phyloP scores from a whole-genome alignment of 1,140 invertebrate species.

The Bactericera cockerelli region DNA sequence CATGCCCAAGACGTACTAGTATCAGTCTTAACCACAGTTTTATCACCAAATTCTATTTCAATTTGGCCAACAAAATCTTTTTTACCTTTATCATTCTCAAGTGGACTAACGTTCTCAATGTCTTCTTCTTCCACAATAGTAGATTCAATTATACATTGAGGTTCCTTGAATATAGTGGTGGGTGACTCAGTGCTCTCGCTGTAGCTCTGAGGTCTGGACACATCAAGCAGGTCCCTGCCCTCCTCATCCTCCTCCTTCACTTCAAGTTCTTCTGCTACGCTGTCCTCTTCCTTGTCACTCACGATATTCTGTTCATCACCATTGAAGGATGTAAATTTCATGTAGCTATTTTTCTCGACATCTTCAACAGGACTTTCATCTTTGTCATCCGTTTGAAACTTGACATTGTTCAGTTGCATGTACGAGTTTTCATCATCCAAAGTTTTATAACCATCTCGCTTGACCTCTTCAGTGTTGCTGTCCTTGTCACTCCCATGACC shows the following conservation, averaged over 20 bases:
- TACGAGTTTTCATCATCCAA: background rate
- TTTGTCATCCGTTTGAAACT: background rate
- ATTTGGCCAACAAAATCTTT: conserved; percentile 16
- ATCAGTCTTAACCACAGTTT: too few relatives aligned
- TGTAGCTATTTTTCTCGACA: conserved; percentile 4
- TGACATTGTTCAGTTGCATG: conserved; percentile 1
- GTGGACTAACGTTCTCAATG: conserved; percentile 14
- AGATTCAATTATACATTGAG: conserved; percentile 25
- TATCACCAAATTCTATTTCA: conserved; percentile 27
- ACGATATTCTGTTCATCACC: background rate
- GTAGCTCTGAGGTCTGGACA: conserved; percentile 20
- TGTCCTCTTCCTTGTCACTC: conserved; percentile 11
- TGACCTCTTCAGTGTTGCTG: conserved; percentile 22
- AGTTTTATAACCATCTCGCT: background rate
- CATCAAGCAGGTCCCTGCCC: conserved; percentile 21
- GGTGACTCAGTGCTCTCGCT: conserved; percentile 25
- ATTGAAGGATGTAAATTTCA: background rate
- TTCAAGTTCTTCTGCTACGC: conserved; percentile 18
- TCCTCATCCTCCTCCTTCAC: conserved; percentile 19
- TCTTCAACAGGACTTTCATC: conserved; percentile 10
- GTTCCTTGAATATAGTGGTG: conserved; percentile 19
- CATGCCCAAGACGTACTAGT: conserved; percentile 31
- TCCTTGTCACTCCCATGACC: conserved; percentile 22
- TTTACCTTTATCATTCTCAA: conserved; percentile 20
- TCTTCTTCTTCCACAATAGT: conserved; percentile 26